Conservation (phyloP, 1,140 invertebrate genomes). For the Heliconius himera region DNA sequence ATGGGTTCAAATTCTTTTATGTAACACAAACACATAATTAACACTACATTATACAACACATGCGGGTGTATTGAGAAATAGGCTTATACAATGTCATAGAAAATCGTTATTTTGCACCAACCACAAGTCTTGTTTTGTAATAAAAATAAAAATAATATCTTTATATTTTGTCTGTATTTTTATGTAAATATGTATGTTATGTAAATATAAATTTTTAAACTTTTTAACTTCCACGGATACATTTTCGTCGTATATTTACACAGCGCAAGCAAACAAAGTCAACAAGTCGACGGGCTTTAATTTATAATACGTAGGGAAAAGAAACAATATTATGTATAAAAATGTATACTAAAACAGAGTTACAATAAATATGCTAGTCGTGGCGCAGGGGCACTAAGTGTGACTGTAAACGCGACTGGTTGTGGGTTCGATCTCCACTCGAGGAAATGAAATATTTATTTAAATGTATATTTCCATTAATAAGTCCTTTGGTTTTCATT, state of each 20-base stretch:
- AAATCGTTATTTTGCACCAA: background rate
- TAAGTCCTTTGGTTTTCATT: no score
- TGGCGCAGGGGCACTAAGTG: no score
- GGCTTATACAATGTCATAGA: background rate
- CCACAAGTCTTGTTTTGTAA: background rate
- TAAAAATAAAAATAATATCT: no score
- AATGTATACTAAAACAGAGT: no score
- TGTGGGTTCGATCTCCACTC: no score
- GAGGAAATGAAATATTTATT: no score
- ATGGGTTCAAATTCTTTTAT: background rate
- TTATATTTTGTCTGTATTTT: background rate
- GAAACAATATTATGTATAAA: background rate
- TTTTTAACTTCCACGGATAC: background rate
- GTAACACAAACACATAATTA: slow-evolving; percentile 3
- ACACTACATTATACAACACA: background rate
- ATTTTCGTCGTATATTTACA: background rate
- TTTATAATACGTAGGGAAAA: background rate
- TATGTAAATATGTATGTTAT: background rate
- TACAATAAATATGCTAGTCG: no score
- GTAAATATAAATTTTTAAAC: background rate
- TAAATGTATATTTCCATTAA: no score
- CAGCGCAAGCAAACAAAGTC: background rate
- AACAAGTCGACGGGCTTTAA: background rate
- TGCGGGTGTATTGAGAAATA: background rate
- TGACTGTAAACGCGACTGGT: no score